Base-by-base conservation (phyloP, 2,888 invertebrate species). In the Mellilla xanthometata region DNA sequence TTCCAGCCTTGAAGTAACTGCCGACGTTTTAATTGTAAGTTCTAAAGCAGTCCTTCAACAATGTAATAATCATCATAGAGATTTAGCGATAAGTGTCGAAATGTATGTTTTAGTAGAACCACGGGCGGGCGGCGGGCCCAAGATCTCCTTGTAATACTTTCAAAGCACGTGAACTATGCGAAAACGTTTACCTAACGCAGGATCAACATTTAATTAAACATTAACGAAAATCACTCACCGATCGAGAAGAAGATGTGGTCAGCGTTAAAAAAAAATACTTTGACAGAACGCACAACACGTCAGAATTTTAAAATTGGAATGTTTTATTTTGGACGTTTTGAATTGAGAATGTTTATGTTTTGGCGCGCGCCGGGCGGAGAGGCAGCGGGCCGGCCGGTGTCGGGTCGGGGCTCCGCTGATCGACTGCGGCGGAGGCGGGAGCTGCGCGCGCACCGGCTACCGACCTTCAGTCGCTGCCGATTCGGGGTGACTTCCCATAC, bases 61-160 rank as follows among this genome's bases (percentile, higher is more conserved):
- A 33, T 36, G 32, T 42, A 39, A 36, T 3, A 7, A 36, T 28
- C 24, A 41, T 33, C 34, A 45, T 39, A 40, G 39, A 54, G 49
- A 54, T 54, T 45, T 48, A 29, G 30, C 31, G 45, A 29, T 38
- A 45, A 30, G 38, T 60, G 54, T 59, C 58, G 56, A 60, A 68
- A 68, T 61, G 42, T 40, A 52, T 52, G 53, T 54, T 24, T 45
- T 43, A 52, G 47, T 65, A 64, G 66, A 67, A 61, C 58, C 65
- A 74, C 66, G 62, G 74, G 76, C 49, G 39, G 12, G 36, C 26
- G 38, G 47, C 27, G 39, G 44, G 32, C 53, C 72, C 83, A 82
- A 57, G 86, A 81, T 86, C 76, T 77, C 89, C 89, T 89, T 89
- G 89, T 82, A 89, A 89, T 86, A 88, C 89, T 89, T 89, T 89